Conservation (phyloP, 2,113 vertebrate species). For the Pituophis catenifer region DNA sequence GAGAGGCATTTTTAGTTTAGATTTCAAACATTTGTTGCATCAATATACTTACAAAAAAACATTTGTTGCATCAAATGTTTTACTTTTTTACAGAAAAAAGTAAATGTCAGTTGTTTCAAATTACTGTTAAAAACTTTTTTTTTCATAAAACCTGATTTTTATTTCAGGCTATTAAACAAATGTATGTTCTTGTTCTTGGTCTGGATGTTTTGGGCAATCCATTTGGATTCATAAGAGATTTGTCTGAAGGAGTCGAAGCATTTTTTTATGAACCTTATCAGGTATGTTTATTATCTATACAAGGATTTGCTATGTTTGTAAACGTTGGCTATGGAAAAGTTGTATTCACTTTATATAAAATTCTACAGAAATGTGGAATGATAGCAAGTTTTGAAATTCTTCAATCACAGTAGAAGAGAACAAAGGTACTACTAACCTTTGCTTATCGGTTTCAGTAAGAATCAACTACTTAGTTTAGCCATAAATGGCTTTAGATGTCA, state of each 20-base stretch:
- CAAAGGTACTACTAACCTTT: neutral
- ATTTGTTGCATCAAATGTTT: neutral
- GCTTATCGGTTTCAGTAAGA: neutral
- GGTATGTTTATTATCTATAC: slow-evolving; percentile 66
- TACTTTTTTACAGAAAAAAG: too few relatives aligned
- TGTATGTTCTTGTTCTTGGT: slow-evolving; percentile 96
- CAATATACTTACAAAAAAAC: neutral
- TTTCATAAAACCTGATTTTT: neutral
- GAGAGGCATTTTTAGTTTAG: neutral
- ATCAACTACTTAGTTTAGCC: neutral
- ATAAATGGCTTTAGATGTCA: neutral
- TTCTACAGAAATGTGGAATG: neutral
- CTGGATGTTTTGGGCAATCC: slow-evolving; percentile 98
- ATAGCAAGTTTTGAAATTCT: neutral
- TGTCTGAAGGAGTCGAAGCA: slow-evolving; percentile 95
- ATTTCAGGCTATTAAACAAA: slow-evolving; percentile 93
- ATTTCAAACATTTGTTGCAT: neutral
- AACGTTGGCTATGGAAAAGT: neutral
- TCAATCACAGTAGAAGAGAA: neutral
- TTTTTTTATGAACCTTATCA: slow-evolving; percentile 99
- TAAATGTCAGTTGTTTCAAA: neutral
- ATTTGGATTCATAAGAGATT: slow-evolving; percentile 92
- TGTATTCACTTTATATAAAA: neutral
- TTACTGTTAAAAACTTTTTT: neutral
- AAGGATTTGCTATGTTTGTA: neutral